Evolutionary conservation across 2,113 vertebrate genomes (phyloP).

Genomic region (Otus sunia): DNA sequence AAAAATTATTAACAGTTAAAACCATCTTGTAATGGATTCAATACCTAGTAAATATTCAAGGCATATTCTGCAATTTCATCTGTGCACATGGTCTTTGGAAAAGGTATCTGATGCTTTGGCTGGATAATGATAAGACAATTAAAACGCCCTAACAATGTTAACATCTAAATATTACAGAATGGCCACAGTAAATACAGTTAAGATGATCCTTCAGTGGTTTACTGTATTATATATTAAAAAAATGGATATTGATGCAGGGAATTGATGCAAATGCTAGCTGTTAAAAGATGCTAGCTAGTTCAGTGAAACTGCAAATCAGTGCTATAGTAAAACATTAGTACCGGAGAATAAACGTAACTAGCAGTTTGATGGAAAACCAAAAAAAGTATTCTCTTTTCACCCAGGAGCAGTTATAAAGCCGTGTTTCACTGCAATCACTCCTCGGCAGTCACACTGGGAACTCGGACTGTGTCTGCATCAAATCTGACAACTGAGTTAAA

Average conservation of each 20-base stretch:
- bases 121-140: background rate
- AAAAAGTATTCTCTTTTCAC: background rate
- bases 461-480: background rate
- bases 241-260: background rate
- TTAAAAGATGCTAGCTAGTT: background rate
- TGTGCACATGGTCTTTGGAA: background rate
- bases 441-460: background rate
- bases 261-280: background rate
- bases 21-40: background rate
- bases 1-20: background rate
- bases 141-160: background rate
- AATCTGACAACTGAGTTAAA: background rate
- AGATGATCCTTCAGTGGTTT: background rate
- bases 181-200: constrained; percentile 1
- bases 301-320: background rate
- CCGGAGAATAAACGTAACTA: background rate
- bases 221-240: background rate
- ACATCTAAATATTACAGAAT: background rate
- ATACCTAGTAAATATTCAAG: background rate
- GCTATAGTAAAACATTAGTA: background rate
- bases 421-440: background rate
- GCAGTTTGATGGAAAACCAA: background rate
- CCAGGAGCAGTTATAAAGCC: background rate
- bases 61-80: background rate
- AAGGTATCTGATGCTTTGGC: background rate